Conservation (phyloP, 2,797 vertebrate genomes). For the Aphelocoma californica region DNA sequence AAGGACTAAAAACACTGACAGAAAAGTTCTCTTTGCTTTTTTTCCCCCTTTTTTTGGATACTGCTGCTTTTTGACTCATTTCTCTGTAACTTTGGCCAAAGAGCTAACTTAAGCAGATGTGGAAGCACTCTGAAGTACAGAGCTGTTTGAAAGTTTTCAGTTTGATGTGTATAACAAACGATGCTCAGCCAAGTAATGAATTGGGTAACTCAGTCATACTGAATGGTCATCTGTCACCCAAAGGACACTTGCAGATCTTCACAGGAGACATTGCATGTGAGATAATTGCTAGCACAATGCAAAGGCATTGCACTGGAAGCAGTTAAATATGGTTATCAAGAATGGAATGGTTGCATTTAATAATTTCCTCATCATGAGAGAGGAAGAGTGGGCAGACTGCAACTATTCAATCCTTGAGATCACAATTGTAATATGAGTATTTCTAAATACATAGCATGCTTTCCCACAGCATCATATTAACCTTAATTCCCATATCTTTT, state of each 20-base stretch:
- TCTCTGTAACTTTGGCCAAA: not conserved
- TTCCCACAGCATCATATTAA: not conserved
- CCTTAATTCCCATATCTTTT: not conserved
- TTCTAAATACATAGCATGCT: not conserved
- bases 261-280: not conserved
- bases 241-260: not conserved
- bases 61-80: not conserved
- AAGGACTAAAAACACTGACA: conserved; percentile 6
- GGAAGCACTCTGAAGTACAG: not conserved
- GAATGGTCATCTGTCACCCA: not conserved
- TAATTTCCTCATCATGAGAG: not conserved
- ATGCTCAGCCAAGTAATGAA: not conserved
- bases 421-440: not conserved
- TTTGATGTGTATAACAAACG: not conserved
- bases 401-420: not conserved
- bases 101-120: not conserved
- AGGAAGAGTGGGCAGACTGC: not conserved
- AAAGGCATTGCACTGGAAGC: not conserved
- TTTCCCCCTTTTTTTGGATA: fast-evolving
- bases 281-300: not conserved
- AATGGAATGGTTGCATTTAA: not conserved
- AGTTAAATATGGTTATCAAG: not conserved
- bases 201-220: not conserved
- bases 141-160: not conserved
- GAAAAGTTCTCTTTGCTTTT: not conserved